phyloP scores from a whole-genome alignment of 2,113 vertebrate species.

The Mustela lutreola region DNA sequence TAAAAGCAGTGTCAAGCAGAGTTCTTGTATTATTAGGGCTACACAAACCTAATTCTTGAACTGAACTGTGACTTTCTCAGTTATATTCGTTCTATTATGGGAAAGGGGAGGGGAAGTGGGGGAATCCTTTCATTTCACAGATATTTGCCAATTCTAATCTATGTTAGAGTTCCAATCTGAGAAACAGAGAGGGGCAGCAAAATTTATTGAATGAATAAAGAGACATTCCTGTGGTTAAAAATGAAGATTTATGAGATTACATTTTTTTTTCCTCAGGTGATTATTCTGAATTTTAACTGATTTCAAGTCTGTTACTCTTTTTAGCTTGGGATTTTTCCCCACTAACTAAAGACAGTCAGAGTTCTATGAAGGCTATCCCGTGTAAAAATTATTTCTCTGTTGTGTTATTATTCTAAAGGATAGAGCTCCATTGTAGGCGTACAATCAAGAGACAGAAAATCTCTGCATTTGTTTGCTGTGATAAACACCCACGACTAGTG shows the following conservation, averaged over 20 bases:
- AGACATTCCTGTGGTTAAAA: neutral
- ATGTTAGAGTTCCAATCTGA: neutral
- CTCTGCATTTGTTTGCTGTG: neutral
- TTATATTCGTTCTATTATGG: neutral
- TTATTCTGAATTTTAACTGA: constrained; percentile 66
- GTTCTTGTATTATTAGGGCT: neutral
- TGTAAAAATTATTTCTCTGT: neutral
- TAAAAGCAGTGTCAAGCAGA: too few relatives aligned
- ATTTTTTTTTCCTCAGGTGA: neutral
- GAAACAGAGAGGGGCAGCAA: neutral
- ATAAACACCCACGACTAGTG: neutral
- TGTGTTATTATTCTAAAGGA: neutral
- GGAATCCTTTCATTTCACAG: neutral
- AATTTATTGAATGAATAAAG: neutral
- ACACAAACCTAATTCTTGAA: neutral
- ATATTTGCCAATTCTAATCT: neutral
- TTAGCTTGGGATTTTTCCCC: neutral
- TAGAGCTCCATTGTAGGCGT: neutral
- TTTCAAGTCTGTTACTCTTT: constrained; percentile 51
- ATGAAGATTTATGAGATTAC: constrained; percentile 36
- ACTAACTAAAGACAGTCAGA: constrained; percentile 45
- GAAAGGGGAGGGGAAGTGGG: neutral
- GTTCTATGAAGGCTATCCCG: neutral
- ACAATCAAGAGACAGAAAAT: neutral
- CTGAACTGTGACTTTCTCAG: neutral